Conservation (phyloP, 2,113 vertebrate genomes). For the Cynopterus brachyotis region DNA sequence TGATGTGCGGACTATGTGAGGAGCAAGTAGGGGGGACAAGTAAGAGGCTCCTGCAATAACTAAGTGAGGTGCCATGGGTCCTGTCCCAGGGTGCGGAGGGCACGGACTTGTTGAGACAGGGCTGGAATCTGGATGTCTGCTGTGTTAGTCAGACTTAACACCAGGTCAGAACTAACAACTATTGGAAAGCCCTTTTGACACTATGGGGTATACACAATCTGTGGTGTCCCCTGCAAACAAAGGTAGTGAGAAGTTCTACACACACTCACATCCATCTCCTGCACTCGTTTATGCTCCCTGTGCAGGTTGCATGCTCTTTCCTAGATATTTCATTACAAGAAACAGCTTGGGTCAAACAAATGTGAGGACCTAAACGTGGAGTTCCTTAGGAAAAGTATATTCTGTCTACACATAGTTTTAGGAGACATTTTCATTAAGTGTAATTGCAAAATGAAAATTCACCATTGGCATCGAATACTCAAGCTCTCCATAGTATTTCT, state of each 20-base stretch:
- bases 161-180: background rate
- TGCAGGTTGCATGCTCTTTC: background rate
- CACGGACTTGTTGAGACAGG: background rate
- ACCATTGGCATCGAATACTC: background rate
- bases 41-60: background rate
- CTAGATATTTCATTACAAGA: background rate
- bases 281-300: background rate
- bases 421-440: background rate
- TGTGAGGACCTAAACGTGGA: background rate
- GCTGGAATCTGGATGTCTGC: background rate
- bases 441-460: background rate
- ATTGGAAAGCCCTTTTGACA: background rate
- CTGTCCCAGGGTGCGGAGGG: background rate
- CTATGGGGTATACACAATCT: background rate
- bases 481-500: background rate
- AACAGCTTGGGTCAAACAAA: constrained; percentile 3
- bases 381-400: background rate
- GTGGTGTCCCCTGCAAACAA: background rate
- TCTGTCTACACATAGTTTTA: background rate
- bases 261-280: background rate
- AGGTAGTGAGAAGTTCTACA: background rate
- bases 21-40: background rate
- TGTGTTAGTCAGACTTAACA: background rate
- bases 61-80: background rate
- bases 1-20: background rate